phyloP scores from a whole-genome alignment of 1,140 invertebrate species.

The Orchesella cincta region DNA sequence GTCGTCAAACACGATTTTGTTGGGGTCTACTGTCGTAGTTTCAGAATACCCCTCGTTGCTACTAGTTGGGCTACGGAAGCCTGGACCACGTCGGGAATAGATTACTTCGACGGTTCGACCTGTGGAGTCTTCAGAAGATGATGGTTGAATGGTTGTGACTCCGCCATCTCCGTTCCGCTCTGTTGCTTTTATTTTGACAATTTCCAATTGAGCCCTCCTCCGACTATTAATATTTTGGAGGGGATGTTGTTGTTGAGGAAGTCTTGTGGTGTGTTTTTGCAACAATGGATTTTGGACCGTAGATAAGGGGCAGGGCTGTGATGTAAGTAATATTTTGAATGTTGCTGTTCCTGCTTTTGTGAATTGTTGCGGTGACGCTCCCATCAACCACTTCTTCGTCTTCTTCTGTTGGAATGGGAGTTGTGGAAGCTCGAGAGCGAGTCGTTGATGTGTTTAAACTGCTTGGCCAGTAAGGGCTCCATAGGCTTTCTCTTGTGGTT shows the following conservation, averaged over 20 bases:
- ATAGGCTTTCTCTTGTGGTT: conserved; percentile 34
- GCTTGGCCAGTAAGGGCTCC: conserved; percentile 29
- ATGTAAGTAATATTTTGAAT: not conserved
- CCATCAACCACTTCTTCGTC: not conserved
- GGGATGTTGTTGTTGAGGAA: not conserved
- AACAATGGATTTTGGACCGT: too few relatives aligned
- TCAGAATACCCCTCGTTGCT: not conserved
- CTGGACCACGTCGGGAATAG: conserved; percentile 5
- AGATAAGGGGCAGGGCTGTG: not conserved
- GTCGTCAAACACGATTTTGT: conserved; percentile 37
- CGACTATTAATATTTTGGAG: conserved; percentile 5
- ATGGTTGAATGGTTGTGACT: not conserved
- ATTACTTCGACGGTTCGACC: not conserved
- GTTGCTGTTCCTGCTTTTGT: not conserved
- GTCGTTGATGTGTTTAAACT: not conserved
- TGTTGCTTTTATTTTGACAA: conserved; percentile 11
- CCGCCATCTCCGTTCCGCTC: not conserved
- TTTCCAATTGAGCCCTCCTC: not conserved
- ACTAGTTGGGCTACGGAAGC: not conserved
- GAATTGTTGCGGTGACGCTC: not conserved
- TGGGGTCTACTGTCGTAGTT: conserved; percentile 1
- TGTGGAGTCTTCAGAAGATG: not conserved
- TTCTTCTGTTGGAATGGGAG: not conserved
- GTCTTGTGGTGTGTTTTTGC: not conserved
- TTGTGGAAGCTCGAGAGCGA: not conserved